Evolutionary conservation across 2,888 invertebrate species (phyloP), one percentile per base, ranked within the genome.

Genomic region (Dexiosoma caninum): DNA sequence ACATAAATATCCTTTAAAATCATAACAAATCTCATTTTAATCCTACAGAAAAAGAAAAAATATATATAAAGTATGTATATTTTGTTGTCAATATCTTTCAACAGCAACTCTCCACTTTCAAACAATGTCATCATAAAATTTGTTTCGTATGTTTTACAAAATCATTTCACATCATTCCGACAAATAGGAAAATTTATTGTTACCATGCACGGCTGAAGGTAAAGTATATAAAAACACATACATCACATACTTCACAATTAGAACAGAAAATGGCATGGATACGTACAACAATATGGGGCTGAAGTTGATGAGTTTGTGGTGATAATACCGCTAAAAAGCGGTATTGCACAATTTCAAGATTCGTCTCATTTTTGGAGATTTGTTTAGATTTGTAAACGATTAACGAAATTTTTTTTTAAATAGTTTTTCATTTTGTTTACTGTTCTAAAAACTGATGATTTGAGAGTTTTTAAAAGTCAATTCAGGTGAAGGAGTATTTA

Each of bases 151-250:
- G 42, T 53, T 40, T 42, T 14, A 32, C 14, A n/a, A 60, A 60
- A 51, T 30, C 59, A 21, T 19, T 30, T 60, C 16, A 71, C 14
- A 62, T 72, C 35, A 4, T 19, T 55, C 12, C 44, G 72, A 35
- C 42, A 72, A 21, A 19, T 19, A 62, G 35, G 62, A 71, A 40
- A 62, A 62, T 62, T 62, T 62, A 35, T 53, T 62, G 55, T 62
- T 62, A 44, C 44, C 23, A 44, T n/a, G n/a, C n/a, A n/a, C n/a
- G n/a, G n/a, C n/a, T n/a, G n/a, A n/a, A n/a, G n/a, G n/a, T n/a
- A n/a, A n/a, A n/a, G n/a, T 27, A 27, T 27, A 6, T 27, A 27
- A 3, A 27, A 5, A 6, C 27, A 27, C 27, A 37, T 16, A 6
- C 14, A 10, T 10, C 9, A 57, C 10, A 14, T 23, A 1, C 8